phyloP scores from a whole-genome alignment of 2,113 vertebrate genomes.

The Psammodynastes pulverulentus region DNA sequence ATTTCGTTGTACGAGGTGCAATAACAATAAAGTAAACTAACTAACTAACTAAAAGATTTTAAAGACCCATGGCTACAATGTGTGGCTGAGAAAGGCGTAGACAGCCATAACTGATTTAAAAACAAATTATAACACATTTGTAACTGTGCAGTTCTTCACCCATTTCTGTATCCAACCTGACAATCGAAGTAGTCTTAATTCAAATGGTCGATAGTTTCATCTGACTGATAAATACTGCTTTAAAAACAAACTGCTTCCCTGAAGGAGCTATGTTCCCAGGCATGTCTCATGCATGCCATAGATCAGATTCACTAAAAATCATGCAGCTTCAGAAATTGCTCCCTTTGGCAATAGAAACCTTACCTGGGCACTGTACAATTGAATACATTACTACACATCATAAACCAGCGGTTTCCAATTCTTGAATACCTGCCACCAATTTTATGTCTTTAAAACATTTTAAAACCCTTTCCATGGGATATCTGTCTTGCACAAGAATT shows the following conservation, averaged over 20 bases:
- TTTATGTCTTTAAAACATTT: not conserved
- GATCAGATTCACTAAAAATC: not conserved
- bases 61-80: not conserved
- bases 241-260: not conserved
- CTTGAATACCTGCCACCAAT: not conserved
- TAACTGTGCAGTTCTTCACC: not conserved
- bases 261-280: not conserved
- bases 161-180: not conserved
- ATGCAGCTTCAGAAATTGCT: not conserved
- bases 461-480: not conserved
- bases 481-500: not conserved
- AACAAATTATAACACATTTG: not conserved
- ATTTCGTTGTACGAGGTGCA: too few relatives aligned
- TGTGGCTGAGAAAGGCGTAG: not conserved
- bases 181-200: not conserved
- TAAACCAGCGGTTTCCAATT: not conserved
- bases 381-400: not conserved
- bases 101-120: not conserved
- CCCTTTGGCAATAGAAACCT: not conserved
- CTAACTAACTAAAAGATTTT: too few relatives aligned
- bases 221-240: not conserved
- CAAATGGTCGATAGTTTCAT: not conserved
- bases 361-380: not conserved
- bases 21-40: too few relatives aligned
- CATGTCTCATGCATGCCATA: not conserved